phyloP scores from a whole-genome alignment of 2,797 vertebrate species.

The Chaetodon trifasciatus region DNA sequence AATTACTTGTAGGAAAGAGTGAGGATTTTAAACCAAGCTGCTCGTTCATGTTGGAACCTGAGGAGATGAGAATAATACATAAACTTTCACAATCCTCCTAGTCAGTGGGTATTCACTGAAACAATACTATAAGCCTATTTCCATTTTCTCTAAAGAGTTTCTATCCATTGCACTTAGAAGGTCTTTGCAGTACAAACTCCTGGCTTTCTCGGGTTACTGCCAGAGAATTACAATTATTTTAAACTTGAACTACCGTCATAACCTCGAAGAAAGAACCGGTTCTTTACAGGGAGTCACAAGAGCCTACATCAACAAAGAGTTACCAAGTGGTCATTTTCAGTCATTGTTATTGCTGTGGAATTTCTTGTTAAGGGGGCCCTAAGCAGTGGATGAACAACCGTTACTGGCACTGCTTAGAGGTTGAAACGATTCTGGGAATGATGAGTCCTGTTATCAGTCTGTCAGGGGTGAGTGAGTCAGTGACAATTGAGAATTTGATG shows the following conservation, averaged over 20 bases:
- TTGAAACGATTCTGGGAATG: conserved; percentile 38
- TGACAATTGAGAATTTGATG: conserved; percentile 10
- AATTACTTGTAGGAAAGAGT: background rate
- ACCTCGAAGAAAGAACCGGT: background rate
- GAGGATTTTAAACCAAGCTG: background rate
- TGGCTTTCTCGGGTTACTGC: conserved; percentile 11
- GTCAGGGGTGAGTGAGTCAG: conserved; percentile 18
- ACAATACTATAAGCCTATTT: background rate
- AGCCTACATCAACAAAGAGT: background rate
- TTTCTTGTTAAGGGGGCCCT: conserved; percentile 2
- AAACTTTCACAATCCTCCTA: background rate
- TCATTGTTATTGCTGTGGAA: conserved; percentile 33
- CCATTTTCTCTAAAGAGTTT: background rate
- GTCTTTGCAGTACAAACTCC: background rate
- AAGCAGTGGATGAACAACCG: conserved; percentile 25
- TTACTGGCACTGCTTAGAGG: conserved; percentile 35
- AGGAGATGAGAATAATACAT: background rate
- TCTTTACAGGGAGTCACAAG: background rate
- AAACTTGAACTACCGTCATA: conserved; percentile 24
- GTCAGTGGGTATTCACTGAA: background rate
- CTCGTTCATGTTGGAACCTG: background rate
- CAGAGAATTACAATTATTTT: conserved; percentile 18
- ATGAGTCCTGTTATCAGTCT: conserved; percentile 38
- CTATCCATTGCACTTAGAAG: background rate
- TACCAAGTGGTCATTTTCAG: conserved; percentile 13